Percentiles rank a stretch among this genome's conserved stretches.
These are phyloP conservation scores for Mercenaria mercenaria DNA, from an alignment of 1,140 invertebrate genomes.

Conservation along the genomic window DNA sequence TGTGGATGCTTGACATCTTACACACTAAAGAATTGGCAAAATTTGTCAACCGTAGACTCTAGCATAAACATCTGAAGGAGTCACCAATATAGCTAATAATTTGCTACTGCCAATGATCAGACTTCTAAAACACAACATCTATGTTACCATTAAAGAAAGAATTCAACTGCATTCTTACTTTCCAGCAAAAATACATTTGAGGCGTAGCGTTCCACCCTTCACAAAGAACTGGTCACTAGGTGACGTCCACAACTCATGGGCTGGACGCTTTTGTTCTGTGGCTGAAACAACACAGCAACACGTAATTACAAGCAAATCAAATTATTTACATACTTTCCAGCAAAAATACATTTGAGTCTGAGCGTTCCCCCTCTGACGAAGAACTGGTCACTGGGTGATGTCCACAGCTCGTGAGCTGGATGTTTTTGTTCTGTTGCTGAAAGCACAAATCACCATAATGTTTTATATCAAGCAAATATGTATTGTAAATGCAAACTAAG, in stretches of 20 bases:
- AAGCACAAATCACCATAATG: neutral
- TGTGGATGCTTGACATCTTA: no score
- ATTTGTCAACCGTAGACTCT: no score
- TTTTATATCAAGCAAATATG: no score
- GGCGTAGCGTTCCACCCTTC: conserved; percentile 65
- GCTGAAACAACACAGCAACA: conserved; percentile 60
- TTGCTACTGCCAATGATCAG: no score
- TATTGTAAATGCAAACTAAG: no score
- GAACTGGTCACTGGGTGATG: no score
- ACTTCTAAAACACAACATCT: no score
- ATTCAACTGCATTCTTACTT: conserved; percentile 74
- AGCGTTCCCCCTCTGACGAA: conserved; percentile 72
- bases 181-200: conserved; percentile 83
- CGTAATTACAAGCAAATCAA: no score
- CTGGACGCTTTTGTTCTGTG: conserved; percentile 67
- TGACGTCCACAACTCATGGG: conserved; percentile 76
- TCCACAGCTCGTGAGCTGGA: conserved; percentile 70
- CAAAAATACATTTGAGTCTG: conserved; percentile 81
- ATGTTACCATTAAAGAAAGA: no score
- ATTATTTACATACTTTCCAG: conserved; percentile 81
- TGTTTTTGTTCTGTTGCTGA: conserved; percentile 70
- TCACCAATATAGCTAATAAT: no score
- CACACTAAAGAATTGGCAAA: no score
- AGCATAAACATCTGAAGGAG: no score
- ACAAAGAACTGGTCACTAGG: conserved; percentile 78